These are phyloP conservation scores for Rhizoglyphus robini DNA, from an alignment of 1,140 invertebrate genomes.

Conservation along the genomic window DNA sequence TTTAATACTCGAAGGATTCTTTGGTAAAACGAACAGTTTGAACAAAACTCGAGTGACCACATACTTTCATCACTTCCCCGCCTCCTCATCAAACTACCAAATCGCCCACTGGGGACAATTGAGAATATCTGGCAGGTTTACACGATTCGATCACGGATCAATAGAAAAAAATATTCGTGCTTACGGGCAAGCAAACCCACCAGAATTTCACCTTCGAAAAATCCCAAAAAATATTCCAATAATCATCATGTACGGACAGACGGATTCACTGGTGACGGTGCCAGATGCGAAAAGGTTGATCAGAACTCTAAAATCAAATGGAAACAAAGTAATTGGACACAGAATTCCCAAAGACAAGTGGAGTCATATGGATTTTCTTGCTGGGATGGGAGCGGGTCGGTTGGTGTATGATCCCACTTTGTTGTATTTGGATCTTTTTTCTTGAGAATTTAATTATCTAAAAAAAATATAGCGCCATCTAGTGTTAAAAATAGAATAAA, in stretches of 20 bases:
- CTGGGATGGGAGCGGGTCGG: constrained; percentile 23
- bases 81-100: background rate
- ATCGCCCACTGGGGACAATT: constrained; percentile 3
- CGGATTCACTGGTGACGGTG: constrained; percentile 14
- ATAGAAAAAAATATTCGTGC: background rate
- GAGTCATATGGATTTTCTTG: constrained; percentile 28
- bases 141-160: constrained; percentile 11
- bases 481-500: too few relatives aligned
- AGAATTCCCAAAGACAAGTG: constrained; percentile 1
- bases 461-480: too few relatives aligned
- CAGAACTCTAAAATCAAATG: background rate
- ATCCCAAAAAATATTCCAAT: constrained; percentile 13
- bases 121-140: background rate
- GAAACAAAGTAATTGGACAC: background rate
- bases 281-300: constrained; percentile 1
- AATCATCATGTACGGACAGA: background rate
- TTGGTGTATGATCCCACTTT: constrained; percentile 2
- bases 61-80: background rate
- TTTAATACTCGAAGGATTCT: background rate
- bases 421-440: background rate
- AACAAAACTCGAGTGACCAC: background rate
- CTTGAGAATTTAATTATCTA: too few relatives aligned
- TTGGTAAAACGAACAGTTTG: background rate
- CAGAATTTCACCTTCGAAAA: background rate
- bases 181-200: constrained; percentile 3